phyloP scores from a whole-genome alignment of 2,113 vertebrate genomes.

The Oncorhynchus nerka region DNA sequence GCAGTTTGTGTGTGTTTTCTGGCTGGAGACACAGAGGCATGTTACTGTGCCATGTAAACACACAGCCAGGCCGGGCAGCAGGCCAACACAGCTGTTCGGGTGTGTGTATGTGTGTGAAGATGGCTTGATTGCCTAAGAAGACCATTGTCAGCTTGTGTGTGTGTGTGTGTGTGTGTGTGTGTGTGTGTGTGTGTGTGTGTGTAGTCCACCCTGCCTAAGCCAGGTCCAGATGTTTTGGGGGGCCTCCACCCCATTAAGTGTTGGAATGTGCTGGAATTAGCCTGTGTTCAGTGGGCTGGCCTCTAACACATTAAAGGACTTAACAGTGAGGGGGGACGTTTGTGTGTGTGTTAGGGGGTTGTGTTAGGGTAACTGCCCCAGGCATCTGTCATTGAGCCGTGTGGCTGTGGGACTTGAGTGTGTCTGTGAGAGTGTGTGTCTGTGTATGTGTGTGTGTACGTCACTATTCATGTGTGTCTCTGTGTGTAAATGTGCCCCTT shows the following conservation, averaged over 20 bases:
- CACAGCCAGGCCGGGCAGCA: neutral
- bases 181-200: neutral
- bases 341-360: neutral
- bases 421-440: neutral
- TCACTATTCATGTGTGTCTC: neutral
- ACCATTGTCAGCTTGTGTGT: too few species aligned
- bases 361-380: neutral
- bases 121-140: too few species aligned
- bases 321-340: neutral
- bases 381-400: slow-evolving; percentile 20
- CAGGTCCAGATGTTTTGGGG: slow-evolving; percentile 38
- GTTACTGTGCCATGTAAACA: neutral
- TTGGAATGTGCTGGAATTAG: slow-evolving; percentile 42
- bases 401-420: neutral
- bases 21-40: neutral
- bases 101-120: neutral
- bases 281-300: neutral
- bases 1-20: neutral
- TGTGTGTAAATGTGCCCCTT: neutral
- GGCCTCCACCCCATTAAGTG: neutral
- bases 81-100: neutral
- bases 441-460: neutral
- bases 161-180: neutral
- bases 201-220: neutral
- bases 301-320: slow-evolving; percentile 11